Percentiles rank a stretch among this genome's conserved stretches.
Conservation (phyloP, 2,113 vertebrate species). For the Grallaria varia region DNA sequence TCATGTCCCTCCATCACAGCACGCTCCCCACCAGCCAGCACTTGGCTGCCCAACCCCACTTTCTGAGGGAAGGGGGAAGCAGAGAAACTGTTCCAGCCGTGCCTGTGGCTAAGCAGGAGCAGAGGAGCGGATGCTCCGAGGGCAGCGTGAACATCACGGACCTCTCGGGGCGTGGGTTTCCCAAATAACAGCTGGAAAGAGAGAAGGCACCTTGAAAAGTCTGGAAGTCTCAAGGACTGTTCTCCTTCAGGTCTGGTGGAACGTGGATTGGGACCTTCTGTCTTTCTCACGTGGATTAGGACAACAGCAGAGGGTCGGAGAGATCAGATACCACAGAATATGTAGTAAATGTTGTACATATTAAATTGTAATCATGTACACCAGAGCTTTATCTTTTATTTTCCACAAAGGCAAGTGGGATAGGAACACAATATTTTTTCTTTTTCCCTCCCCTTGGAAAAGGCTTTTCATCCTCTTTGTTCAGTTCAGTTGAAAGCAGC, state of each 20-base stretch:
- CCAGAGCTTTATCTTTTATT: neutral
- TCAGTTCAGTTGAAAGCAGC: neutral
- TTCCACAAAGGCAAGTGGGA: neutral
- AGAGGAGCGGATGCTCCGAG: neutral
- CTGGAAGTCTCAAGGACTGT: neutral
- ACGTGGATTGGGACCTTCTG: neutral
- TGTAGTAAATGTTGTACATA: accelerated
- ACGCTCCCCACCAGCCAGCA: neutral
- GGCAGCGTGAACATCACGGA: accelerated
- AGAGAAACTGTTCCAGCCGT: neutral
- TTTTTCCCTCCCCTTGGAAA: neutral
- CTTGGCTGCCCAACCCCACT: neutral
- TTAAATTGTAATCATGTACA: neutral
- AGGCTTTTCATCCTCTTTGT: neutral
- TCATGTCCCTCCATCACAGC: neutral
- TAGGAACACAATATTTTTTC: neutral
- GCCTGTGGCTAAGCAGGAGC: neutral
- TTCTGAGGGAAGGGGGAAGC: neutral
- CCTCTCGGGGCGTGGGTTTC: neutral
- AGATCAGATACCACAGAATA: accelerated
- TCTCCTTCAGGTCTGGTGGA: neutral
- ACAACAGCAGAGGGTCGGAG: neutral
- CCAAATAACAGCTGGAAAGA: neutral
- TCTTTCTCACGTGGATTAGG: neutral
- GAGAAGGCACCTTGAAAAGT: neutral